Percentiles rank a stretch among this genome's conserved stretches.
phyloP scores from a whole-genome alignment of 2,888 invertebrate genomes.

The Cryptocheilus praepositus region DNA sequence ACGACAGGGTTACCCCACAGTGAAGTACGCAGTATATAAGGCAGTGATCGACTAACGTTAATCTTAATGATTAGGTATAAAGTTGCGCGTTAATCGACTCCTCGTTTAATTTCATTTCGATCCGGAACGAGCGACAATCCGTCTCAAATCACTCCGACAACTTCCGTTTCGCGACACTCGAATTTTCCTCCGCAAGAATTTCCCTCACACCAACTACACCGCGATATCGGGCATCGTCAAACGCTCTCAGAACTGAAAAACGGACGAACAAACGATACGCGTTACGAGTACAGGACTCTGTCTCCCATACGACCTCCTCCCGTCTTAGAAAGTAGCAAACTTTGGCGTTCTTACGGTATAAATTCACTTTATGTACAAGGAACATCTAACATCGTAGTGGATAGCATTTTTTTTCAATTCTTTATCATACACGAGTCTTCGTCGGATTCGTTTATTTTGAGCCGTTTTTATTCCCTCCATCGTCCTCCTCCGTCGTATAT shows the following conservation, averaged over 20 bases:
- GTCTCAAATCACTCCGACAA: too few relatives aligned
- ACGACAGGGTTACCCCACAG: background rate
- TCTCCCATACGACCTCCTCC: background rate
- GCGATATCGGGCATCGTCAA: background rate
- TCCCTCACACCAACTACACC: too few relatives aligned
- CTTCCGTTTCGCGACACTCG: too few relatives aligned
- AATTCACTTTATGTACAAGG: constrained; percentile 68
- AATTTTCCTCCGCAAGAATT: too few relatives aligned
- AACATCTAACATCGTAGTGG: constrained; percentile 68
- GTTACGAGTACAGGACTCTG: constrained; percentile 34
- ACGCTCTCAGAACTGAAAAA: constrained; percentile 21
- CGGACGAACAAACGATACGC: constrained; percentile 50
- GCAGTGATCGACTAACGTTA: background rate
- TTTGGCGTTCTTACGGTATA: constrained; percentile 62
- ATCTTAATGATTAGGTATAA: too few relatives aligned
- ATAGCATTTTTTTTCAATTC: constrained; percentile 49
- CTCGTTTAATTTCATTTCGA: too few relatives aligned
- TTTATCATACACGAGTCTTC: constrained; percentile 58
- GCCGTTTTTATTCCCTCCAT: constrained; percentile 39
- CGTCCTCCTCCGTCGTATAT: constrained; percentile 39
- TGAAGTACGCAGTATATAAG: background rate
- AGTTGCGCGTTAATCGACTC: too few relatives aligned
- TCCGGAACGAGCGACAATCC: too few relatives aligned
- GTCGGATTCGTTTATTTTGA: constrained; percentile 52
- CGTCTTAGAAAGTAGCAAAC: constrained; percentile 62